Base-by-base conservation (phyloP, 2,113 vertebrate species). In the Passer montanus region DNA sequence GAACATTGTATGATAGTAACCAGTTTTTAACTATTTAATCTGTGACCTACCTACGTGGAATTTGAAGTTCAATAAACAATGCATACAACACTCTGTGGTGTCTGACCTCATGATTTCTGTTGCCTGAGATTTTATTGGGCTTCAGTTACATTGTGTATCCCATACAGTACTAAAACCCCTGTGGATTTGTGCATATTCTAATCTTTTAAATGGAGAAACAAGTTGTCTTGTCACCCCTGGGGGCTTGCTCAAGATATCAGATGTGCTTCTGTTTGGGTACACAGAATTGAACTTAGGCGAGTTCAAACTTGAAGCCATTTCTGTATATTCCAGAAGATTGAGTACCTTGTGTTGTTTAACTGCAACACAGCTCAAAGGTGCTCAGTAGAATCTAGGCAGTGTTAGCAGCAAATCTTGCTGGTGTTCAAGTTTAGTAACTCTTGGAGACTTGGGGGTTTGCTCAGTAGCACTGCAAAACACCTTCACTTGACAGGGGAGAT, bases 21-120 rank as follows among this genome's bases (percentile, higher is more conserved):
- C 75, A 88, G 35, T 96, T 97, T 91, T 91, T 92, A 96, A 95
- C 84, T 96, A 95, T 95, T 97, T 96, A 87, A 80, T 93, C 90
- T 82, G 35, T 84, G 62, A 55, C 79, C 46, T 96, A 78, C 86
- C 9, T 37, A 37, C 35, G n/a, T 97, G 92, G 49, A 75, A 77
- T 90, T 87, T 72, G 76, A 97, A 90, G 58, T 94, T 97, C 90
- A 97, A 92, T 95, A 96, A 96, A 84, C 21, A 86, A 69, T 15
- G 11, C 15, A 33, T 91, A 80, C 78, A 85, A 50, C 72, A 66
- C n/a, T 41, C 24, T n/a, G 22, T 93, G 56, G 26, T 84, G 68
- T 85, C 76, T 78, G 76, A 76, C 46, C 26, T 87, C 1, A 0
- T 92, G 41, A 9, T 84, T 84, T 93, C 8, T 70, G 39, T 68